Evolutionary conservation across 1,140 invertebrate species (phyloP), one percentile per base, ranked within the genome.

Genomic region (Heliconius nattereri): DNA sequence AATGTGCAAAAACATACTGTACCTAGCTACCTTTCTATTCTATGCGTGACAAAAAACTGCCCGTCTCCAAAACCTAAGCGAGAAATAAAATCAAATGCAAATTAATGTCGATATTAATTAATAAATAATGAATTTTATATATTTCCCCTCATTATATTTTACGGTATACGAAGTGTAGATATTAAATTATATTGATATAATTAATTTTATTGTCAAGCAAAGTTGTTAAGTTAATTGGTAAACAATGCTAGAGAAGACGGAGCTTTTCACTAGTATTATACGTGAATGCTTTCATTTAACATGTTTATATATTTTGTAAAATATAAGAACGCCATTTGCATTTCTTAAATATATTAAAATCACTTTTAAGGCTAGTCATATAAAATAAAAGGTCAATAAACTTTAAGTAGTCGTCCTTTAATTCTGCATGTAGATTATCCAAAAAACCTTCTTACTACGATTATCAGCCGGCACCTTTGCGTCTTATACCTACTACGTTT

Each of bases 1-100:
- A 71, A 35, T 71, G 19, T 35, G 29, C 73, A 83, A 85, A 26
- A 66, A 37, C 2, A 19, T 71, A 71, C 6, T 71, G 32, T 66
- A 66, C 23, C 23, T 13, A 66, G 23, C 20, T 57, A 52, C 16
- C 20, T 20, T 54, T 57, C 3, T 66, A 66, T 3, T 57, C 20
- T 57, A 57, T 11, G 2, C 7, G 8, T 20, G 23, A n/a, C 8
- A 57, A 23, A 45, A 57, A 57, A n/a, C n/a, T 7, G 2, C 6
- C n/a, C 7, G 20, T 57, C 20, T 2, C 20, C 3, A 57, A 57
- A 57, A n/a, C 8, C 7, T 57, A 57, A 57, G 2, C 54, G 23
- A 66, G 23, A 29, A 26, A 26, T 66, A 29, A 29, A 66, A 29
- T 23, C 9, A 57, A 57, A 57, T 57, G 8, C 54, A 57, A 57